Evolutionary conservation across 2,797 vertebrate species (phyloP).

Genomic region (Myotis findleyi): DNA sequence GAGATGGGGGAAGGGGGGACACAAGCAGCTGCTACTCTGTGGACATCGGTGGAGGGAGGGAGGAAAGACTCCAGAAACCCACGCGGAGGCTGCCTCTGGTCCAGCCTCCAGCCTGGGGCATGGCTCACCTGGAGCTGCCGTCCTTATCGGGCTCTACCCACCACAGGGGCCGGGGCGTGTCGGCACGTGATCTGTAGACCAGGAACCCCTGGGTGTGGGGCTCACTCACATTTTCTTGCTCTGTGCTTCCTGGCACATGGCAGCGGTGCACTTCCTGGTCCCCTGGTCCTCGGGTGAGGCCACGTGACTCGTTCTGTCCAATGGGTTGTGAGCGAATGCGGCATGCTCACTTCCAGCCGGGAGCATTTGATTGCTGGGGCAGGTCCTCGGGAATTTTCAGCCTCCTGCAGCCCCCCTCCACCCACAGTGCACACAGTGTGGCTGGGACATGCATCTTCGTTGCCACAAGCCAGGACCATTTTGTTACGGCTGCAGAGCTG

Average conservation of each 20-base stretch:
- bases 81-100: neutral
- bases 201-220: accelerated
- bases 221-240: neutral
- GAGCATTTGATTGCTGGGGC: accelerated
- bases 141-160: neutral
- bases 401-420: neutral
- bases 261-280: accelerated
- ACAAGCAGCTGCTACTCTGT: neutral
- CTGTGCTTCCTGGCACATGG: neutral
- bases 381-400: neutral
- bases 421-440: accelerated
- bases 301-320: neutral
- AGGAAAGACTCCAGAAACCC: neutral
- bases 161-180: accelerated
- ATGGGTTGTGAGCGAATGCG: neutral
- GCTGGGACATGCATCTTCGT: accelerated
- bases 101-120: accelerated
- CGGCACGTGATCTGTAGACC: neutral
- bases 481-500: neutral
- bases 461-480: neutral
- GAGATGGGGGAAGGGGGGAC: too few relatives aligned
- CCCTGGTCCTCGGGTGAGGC: neutral
- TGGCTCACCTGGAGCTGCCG: accelerated
- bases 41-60: neutral
- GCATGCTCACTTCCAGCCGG: accelerated